These are phyloP conservation scores for Sepioteuthis lessoniana DNA, from an alignment of 2,888 invertebrate genomes.

Conservation along the genomic window DNA sequence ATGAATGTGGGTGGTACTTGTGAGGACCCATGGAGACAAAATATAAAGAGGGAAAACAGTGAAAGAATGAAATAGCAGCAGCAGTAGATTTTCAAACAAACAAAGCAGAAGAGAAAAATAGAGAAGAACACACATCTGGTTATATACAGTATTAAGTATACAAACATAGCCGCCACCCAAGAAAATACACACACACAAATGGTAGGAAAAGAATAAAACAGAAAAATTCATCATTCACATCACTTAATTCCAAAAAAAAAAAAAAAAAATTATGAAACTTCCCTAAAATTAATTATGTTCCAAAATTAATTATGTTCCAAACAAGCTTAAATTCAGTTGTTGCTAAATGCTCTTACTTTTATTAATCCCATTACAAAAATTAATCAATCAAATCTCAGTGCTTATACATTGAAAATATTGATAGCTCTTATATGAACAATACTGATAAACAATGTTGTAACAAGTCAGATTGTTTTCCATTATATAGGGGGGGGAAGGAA, in stretches of 20 bases:
- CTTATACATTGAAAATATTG: neutral
- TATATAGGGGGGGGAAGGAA: too few relatives aligned
- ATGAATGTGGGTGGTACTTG: slow-evolving; percentile 33
- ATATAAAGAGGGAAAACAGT: neutral
- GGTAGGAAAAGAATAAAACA: neutral
- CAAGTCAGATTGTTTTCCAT: too few relatives aligned
- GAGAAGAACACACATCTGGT: slow-evolving; percentile 33
- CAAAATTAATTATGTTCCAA: too few relatives aligned
- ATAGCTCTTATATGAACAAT: neutral
- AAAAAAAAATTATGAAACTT: neutral
- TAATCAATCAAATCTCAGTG: neutral
- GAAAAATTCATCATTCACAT: neutral
- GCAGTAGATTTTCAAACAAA: neutral
- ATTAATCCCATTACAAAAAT: neutral
- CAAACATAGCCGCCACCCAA: neutral
- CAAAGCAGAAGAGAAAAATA: neutral
- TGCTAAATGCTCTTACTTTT: neutral
- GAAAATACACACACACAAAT: neutral
- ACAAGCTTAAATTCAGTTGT: too few relatives aligned
- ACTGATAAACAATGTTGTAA: too few relatives aligned
- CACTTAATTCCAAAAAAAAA: neutral
- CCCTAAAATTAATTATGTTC: too few relatives aligned
- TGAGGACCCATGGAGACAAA: neutral
- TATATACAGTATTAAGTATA: neutral
- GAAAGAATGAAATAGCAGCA: neutral